Evolutionary conservation across 2,797 vertebrate species (phyloP).

Genomic region (Tarsius wallacei): DNA sequence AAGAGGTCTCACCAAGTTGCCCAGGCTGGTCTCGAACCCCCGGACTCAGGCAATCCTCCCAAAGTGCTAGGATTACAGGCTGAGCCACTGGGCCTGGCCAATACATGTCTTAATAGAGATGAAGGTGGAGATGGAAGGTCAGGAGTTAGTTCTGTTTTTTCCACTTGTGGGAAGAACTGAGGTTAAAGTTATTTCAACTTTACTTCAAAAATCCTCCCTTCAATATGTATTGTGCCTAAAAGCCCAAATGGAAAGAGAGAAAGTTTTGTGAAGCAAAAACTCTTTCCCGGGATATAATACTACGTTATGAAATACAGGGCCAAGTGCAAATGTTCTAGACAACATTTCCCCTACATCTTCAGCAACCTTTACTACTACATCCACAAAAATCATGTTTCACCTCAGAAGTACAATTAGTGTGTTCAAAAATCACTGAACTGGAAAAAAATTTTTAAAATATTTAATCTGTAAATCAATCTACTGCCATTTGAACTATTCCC

Average conservation of each 20-base stretch:
- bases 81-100: no score
- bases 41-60: no score
- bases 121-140: neutral
- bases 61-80: no score
- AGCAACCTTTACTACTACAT: neutral
- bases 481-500: slow-evolving; percentile 64
- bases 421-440: neutral
- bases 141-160: neutral
- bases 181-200: neutral
- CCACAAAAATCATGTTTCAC: slow-evolving; percentile 4
- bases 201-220: slow-evolving; percentile 1
- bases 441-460: slow-evolving; percentile 55
- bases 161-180: neutral
- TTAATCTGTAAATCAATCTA: slow-evolving; percentile 78
- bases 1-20: no score
- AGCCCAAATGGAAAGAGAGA: neutral
- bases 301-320: neutral
- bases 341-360: neutral
- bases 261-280: slow-evolving; percentile 15
- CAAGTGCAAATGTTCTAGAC: neutral
- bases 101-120: neutral
- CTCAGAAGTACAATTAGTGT: neutral
- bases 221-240: neutral
- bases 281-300: neutral
- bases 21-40: no score